Base-by-base conservation (phyloP, 1,140 invertebrate genomes). In the Meloidogyne chitwoodi region DNA sequence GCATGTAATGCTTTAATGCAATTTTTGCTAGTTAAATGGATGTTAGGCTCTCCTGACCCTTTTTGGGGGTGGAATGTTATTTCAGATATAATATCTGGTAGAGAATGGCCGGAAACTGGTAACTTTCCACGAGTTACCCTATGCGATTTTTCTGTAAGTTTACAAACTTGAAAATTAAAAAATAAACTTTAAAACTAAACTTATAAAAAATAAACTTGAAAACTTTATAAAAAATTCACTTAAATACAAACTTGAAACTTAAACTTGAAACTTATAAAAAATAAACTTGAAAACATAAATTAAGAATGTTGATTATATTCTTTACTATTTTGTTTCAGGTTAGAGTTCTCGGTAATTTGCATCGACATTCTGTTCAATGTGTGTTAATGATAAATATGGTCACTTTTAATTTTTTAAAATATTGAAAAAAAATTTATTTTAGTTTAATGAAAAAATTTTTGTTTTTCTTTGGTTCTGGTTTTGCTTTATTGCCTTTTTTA, bases 361-460 rank as follows among this genome's bases (percentile, higher is more conserved):
- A 88, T 78, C 77, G 84, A 16, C 88, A 88, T 81, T 88, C 87
- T 1, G 88, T 88, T 1, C 88, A 89, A 75, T 89, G 88, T 65
- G 72, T 79, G 19, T 70, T 81, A 44, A 88, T 88, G 61, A 88
- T 88, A 77, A 89, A 89, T 74, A 84, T 89, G 67, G 71, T 75
- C 19, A 27, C 14, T 29, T 0, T 38, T 72, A 8, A 69, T 48
- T 24, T 61, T 66, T 72, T 65, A n/a, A n/a, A n/a, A n/a, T n/a
- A 72, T 66, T 16, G 6, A 10, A 4, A 29, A 27, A 26, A 34
- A 62, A 10, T n/a, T 26, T 29, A 2, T 75, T 75, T 41, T 29
- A 74, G 74, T 88, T 89, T 79, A 88, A 88, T 78, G 88, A 88
- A 77, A 89, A 89, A 74, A 88, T 89, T 69, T 88, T 88, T 76